Evolutionary conservation across 2,797 vertebrate species (phyloP).

Genomic region (Gadopsis bispinosus): DNA sequence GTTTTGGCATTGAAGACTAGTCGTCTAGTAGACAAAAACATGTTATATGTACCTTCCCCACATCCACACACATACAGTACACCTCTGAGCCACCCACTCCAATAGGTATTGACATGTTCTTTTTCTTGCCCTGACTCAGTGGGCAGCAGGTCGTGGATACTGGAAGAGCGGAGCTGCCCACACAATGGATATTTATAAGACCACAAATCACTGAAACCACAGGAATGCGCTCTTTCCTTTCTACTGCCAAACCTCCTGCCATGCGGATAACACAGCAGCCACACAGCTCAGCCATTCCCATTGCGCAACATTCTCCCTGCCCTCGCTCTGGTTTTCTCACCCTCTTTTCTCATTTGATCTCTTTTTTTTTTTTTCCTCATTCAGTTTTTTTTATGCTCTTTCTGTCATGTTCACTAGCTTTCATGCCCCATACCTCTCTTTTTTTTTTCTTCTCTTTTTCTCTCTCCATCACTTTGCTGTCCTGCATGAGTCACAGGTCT

Average conservation of each 20-base stretch:
- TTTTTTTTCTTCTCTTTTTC: background rate
- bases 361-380: conserved; percentile 19
- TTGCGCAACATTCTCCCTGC: conserved; percentile 25
- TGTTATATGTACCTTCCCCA: conserved; percentile 20
- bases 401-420: conserved; percentile 20
- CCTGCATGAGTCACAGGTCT: conserved; percentile 71
- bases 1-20: background rate
- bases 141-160: conserved; percentile 75
- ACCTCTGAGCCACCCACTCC: conserved; percentile 62
- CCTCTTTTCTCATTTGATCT: conserved; percentile 16
- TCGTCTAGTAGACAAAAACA: conserved; percentile 37
- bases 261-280: conserved; percentile 56
- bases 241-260: conserved; percentile 61
- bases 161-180: conserved; percentile 79
- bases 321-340: background rate
- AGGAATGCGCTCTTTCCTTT: conserved; percentile 72
- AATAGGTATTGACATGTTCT: conserved; percentile 71
- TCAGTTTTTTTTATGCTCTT: conserved; percentile 32
- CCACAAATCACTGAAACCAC: conserved; percentile 77
- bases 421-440: conserved; percentile 6
- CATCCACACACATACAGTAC: conserved; percentile 37
- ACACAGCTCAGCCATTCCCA: conserved; percentile 25
- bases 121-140: conserved; percentile 71
- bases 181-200: conserved; percentile 84
- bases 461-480: conserved; percentile 34